Base-by-base conservation (phyloP, 2,113 vertebrate genomes). In the Laticauda colubrina region DNA sequence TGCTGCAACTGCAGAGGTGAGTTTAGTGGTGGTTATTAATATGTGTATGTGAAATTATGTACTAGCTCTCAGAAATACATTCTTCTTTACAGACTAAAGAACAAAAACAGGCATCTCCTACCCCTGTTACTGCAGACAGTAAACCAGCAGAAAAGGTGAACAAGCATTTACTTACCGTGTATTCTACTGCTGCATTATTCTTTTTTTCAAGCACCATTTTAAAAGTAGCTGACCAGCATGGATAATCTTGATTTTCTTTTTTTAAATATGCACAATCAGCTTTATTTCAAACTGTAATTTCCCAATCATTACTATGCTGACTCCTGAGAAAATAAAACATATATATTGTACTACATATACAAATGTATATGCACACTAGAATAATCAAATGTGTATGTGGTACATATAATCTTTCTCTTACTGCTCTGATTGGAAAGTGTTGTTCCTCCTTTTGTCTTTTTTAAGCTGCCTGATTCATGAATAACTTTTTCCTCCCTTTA, bases 11-110 rank as follows among this genome's bases (percentile, higher is more conserved):
- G 94, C 89, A 53, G 93, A 95, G 94, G 96, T 97, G 34, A 86
- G 96, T 96, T 56, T 55, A 51, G 75, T 45, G 24, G 3, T 89
- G 91, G 1, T 56, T 64, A 15, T 18, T 18, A 48, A 24, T 3
- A 15, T 23, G 12, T 29, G 29, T 15, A 6, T 29, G 54, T 56
- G 43, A 48, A 51, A 55, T 45, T 23, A 18, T 61, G 8, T 39
- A 11, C 54, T 85, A 0, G 0, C 0, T 89, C 93, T 92, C 21
- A 61, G 23, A 54, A 51, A 4, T 90, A 89, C 86, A 86, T 93
- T 21, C 90, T 55, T 81, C 57, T 93, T 94, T 91, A 94, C 6
- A 97, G 96, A 91, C 91, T 90, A 96, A 96, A 69, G 92, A 95
- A 95, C 93, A 81, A 0, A 91, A 95, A 69, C 1, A 0, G 0